Evolutionary conservation across 2,888 invertebrate species (phyloP).

Genomic region (Cephus pygmeus): DNA sequence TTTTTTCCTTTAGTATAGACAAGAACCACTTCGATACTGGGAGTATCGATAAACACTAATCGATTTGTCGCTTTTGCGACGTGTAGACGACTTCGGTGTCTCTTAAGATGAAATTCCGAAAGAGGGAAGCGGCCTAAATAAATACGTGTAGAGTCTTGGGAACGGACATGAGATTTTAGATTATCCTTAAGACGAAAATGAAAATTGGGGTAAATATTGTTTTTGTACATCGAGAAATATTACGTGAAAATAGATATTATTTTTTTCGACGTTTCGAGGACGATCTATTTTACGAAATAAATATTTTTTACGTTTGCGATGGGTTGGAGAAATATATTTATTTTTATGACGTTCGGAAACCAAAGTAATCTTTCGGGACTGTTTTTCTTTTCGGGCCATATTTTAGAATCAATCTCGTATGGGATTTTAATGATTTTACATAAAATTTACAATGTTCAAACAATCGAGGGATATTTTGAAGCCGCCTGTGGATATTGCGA

Average conservation of each 20-base stretch:
- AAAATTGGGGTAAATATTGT: background rate
- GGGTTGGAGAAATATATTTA: too few species aligned
- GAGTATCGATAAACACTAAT: too few species aligned
- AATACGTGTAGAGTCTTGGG: background rate
- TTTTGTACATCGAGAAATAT: background rate
- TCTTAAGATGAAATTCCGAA: too few species aligned
- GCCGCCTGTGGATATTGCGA: background rate
- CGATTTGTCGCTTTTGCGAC: too few species aligned
- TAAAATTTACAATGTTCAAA: background rate
- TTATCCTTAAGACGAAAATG: background rate
- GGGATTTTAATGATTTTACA: background rate
- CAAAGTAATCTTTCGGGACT: background rate
- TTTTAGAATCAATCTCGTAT: too few species aligned
- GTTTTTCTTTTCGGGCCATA: too few species aligned
- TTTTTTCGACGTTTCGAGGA: background rate
- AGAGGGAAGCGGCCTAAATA: background rate
- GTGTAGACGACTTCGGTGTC: too few species aligned
- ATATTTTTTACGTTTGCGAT: too few species aligned
- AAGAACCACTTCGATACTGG: too few species aligned
- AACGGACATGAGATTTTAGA: background rate
- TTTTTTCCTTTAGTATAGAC: too few species aligned
- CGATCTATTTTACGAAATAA: background rate
- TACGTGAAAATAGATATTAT: background rate
- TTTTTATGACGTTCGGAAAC: background rate
- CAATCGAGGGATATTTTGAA: background rate